phyloP scores from a whole-genome alignment of 2,797 vertebrate genomes.

The Sebastes itinus region DNA sequence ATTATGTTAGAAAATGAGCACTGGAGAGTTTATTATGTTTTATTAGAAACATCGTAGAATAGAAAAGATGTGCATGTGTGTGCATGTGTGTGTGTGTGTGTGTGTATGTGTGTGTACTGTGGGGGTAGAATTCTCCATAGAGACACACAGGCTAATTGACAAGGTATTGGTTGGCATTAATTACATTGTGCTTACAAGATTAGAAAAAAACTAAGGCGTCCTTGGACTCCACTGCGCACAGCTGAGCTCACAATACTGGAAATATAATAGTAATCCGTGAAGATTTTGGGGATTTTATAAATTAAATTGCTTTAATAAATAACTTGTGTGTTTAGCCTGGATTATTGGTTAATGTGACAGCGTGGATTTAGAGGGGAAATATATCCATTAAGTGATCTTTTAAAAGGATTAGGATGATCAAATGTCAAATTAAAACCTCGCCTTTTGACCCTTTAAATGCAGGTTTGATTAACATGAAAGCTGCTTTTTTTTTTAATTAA shows the following conservation, averaged over 20 bases:
- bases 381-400: background rate
- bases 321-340: background rate
- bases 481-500: background rate
- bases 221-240: constrained; percentile 53
- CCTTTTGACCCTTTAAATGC: background rate
- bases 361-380: background rate
- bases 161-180: constrained; percentile 82
- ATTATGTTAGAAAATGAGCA: background rate
- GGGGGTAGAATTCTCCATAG: constrained; percentile 75
- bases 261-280: background rate
- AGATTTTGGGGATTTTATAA: background rate
- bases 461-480: background rate
- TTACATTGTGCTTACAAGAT: constrained; percentile 80
- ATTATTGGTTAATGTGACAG: background rate
- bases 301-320: background rate
- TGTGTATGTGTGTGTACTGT: constrained; percentile 20
- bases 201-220: constrained; percentile 45
- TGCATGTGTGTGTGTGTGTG: background rate
- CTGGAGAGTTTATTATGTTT: background rate
- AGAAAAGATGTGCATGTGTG: background rate
- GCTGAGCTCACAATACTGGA: constrained; percentile 52
- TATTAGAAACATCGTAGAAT: background rate
- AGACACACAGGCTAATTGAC: constrained; percentile 78
- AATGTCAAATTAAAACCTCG: background rate
- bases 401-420: background rate